Base-by-base conservation (phyloP, 2,888 invertebrate genomes). In the Petrolisthes cinctipes region DNA sequence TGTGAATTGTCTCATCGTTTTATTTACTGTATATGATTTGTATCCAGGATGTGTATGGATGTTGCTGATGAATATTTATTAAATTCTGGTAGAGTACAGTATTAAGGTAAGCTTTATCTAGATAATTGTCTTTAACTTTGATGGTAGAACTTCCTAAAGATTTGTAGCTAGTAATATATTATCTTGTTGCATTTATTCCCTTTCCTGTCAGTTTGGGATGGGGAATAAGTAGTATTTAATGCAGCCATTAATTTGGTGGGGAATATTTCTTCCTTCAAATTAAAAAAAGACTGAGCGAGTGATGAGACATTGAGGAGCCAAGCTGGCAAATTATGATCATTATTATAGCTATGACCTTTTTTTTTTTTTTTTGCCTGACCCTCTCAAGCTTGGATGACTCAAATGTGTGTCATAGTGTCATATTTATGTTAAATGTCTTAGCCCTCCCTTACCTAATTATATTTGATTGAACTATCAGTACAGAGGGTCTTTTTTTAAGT, bases 21-120 rank as follows among this genome's bases (percentile, higher is more conserved):
- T 61, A 66, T 78, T 23, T 51, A n/a, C 17, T 54, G 11, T 82
- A 11, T 51, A 37, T 66, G 37, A 56, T 71, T 83, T 83, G 23
- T 73, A 57, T 79, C 66, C 54, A 61, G 54, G 79, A 71, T 85
- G 79, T 85, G n/a, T 85, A 71, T 78, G 84, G 76, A 66, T 85
- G 85, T 79, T 85, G 85, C 71, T 85, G 85, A 76, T 85, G 68
- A 79, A 20, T 85, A 68, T 68, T n/a, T 5, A 75, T 14, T 14
- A 78, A 51, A 78, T 84, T 84, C 68, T 79, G 75, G 79, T 79
- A 85, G 76, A 61, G 66, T 71, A 37, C 37, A 37, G 37, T 37
- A 37, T 85, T 85, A 85, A 85, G 85, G 79, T 85, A 85, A 85
- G 85, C 56, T 51, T 51, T 82, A 54, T 79, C 14, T 9, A 68